phyloP scores from a whole-genome alignment of 2,113 vertebrate genomes.

The Fulmarus glacialis region DNA sequence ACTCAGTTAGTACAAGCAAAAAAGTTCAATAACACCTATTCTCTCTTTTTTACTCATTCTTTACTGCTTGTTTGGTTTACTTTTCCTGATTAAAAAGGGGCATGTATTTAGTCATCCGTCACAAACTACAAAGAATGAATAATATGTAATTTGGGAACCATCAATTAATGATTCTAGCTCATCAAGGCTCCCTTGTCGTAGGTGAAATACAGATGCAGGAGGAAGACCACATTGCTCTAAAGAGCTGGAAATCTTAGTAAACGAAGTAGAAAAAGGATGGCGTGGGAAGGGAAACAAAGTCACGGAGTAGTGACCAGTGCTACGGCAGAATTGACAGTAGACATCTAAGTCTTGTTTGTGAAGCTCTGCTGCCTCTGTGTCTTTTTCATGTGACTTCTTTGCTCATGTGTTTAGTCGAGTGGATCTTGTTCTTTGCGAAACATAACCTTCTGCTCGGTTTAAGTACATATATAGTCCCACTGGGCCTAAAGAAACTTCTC shows the following conservation, averaged over 20 bases:
- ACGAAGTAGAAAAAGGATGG: background rate
- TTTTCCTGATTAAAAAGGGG: background rate
- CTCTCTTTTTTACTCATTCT: background rate
- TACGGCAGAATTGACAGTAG: background rate
- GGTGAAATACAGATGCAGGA: background rate
- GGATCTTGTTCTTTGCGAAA: background rate
- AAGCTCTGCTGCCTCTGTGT: background rate
- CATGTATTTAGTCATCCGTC: background rate
- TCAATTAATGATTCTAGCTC: background rate
- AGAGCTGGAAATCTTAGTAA: background rate
- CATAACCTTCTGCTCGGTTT: background rate
- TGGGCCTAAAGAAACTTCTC: background rate
- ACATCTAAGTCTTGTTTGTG: background rate
- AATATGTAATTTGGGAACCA: background rate
- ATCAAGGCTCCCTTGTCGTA: background rate
- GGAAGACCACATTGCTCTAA: background rate
- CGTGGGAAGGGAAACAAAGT: background rate
- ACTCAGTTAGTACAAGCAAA: background rate
- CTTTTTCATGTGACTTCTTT: background rate
- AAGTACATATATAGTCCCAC: background rate
- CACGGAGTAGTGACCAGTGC: background rate
- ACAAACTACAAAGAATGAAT: background rate
- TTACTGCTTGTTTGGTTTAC: background rate
- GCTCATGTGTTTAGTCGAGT: background rate
- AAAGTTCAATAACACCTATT: background rate